These are phyloP conservation scores for Micrastur ruficollis DNA, from an alignment of 2,797 vertebrate genomes.

Conservation along the genomic window DNA sequence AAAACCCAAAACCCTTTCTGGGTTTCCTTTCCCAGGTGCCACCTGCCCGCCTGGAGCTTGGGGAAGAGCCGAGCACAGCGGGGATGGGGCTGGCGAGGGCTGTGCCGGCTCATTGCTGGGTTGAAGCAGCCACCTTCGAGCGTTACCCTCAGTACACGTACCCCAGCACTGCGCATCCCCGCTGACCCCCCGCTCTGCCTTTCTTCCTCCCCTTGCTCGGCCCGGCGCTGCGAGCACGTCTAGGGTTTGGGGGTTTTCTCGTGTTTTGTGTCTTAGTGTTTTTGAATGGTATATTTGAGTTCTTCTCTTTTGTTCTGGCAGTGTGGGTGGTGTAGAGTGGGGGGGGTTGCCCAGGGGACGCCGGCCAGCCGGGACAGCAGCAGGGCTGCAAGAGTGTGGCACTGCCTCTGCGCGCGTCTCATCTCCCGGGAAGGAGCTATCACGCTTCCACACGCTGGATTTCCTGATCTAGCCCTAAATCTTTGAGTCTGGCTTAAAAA, in stretches of 20 bases:
- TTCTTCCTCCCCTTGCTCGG: neutral
- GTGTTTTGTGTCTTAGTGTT: fast-evolving
- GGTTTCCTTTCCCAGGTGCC: neutral
- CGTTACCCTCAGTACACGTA: fast-evolving
- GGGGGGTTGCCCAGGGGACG: neutral
- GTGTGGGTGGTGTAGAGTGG: fast-evolving
- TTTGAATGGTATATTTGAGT: neutral
- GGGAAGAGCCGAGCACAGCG: neutral
- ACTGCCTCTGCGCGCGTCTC: neutral
- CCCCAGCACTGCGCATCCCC: neutral
- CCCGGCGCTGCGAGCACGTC: fast-evolving
- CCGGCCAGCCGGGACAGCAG: neutral
- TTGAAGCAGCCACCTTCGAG: fast-evolving
- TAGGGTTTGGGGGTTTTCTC: neutral
- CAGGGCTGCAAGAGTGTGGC: neutral
- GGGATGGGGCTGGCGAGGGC: neutral
- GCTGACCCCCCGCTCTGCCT: fast-evolving
- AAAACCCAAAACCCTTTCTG: neutral
- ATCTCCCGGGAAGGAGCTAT: fast-evolving
- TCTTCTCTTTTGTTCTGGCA: neutral
- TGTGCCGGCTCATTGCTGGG: neutral
- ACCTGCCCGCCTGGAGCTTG: neutral
- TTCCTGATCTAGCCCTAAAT: neutral
- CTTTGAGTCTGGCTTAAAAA: neutral
- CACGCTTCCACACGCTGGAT: fast-evolving